Conservation (phyloP, 2,888 invertebrate species). For the Luffia ferchaultella region DNA sequence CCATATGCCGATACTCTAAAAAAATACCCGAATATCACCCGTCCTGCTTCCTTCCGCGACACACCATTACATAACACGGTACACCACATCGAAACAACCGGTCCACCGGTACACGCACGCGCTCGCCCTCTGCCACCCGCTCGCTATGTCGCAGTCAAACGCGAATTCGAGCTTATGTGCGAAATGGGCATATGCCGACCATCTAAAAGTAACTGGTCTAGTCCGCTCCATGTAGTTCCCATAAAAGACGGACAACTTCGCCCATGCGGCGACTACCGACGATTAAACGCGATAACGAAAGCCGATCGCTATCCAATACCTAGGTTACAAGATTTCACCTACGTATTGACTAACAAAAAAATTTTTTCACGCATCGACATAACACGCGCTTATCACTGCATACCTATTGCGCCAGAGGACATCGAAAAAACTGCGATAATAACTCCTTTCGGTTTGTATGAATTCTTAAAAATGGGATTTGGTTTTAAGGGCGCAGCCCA, state of each 20-base stretch:
- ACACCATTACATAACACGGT: conserved; percentile 2
- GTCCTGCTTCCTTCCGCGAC: background rate
- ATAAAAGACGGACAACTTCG: conserved; percentile 15
- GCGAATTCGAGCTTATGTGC: conserved; percentile 25
- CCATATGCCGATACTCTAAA: background rate
- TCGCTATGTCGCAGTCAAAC: conserved; percentile 22
- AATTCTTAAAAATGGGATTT: conserved; percentile 25
- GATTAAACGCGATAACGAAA: conserved; percentile 23
- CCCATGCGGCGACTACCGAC: conserved; percentile 29
- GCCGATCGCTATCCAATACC: conserved; percentile 26
- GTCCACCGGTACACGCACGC: conserved; percentile 11
- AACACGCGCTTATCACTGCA: conserved; percentile 5
- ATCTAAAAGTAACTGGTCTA: conserved; percentile 32
- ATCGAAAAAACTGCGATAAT: conserved; percentile 28
- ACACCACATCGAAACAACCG: conserved; percentile 13
- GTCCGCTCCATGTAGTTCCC: conserved; percentile 24
- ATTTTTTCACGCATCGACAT: conserved; percentile 24
- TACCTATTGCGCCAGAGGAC: conserved; percentile 14
- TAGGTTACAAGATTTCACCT: conserved; percentile 23
- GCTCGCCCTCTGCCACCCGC: conserved; percentile 20
- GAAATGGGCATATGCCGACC: conserved; percentile 34
- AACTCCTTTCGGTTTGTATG: conserved; percentile 25
- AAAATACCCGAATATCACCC: background rate
- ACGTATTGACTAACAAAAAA: conserved; percentile 6
- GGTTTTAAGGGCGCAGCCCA: conserved; percentile 27